These are phyloP conservation scores for Drosophila bipectinata DNA, from an alignment of 1,140 invertebrate species.

Conservation along the genomic window DNA sequence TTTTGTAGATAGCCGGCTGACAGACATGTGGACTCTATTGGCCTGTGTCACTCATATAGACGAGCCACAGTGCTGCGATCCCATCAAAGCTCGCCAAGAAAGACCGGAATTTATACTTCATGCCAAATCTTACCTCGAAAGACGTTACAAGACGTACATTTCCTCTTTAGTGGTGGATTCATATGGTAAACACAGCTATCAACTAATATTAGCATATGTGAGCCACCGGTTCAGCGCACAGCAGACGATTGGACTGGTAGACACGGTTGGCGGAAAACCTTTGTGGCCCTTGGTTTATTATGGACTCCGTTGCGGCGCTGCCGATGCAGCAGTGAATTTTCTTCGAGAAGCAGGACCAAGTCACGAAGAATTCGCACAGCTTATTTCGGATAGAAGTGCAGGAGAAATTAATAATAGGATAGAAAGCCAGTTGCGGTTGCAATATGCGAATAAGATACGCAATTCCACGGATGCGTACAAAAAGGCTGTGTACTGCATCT, in stretches of 20 bases:
- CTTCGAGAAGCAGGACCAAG: slow-evolving; percentile 87
- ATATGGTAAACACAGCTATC: slow-evolving; percentile 92
- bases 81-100: slow-evolving; percentile 88
- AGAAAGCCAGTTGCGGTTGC: slow-evolving; percentile 89
- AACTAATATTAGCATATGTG: slow-evolving; percentile 93
- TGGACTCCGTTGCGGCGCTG: slow-evolving; percentile 94
- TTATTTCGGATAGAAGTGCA: slow-evolving; percentile 85
- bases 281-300: slow-evolving; percentile 94
- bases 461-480: slow-evolving; percentile 93
- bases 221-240: slow-evolving; percentile 86
- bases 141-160: slow-evolving; percentile 94
- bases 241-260: slow-evolving; percentile 88
- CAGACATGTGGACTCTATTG: slow-evolving; percentile 95
- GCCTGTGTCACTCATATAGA: slow-evolving; percentile 51
- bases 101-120: slow-evolving; percentile 89
- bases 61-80: slow-evolving; percentile 87
- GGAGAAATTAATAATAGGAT: slow-evolving; percentile 86
- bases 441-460: slow-evolving; percentile 91
- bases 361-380: slow-evolving; percentile 85
- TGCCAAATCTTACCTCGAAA: slow-evolving; percentile 93
- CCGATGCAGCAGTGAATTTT: slow-evolving; percentile 91
- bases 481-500: slow-evolving; percentile 91
- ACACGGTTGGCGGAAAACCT: slow-evolving; percentile 91
- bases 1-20: slow-evolving; percentile 93
- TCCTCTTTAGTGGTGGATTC: slow-evolving; percentile 91